Percentiles rank a stretch among this genome's conserved stretches.
Evolutionary conservation across 2,113 vertebrate genomes (phyloP).

Genomic region (Urocynchramus pylzowi): DNA sequence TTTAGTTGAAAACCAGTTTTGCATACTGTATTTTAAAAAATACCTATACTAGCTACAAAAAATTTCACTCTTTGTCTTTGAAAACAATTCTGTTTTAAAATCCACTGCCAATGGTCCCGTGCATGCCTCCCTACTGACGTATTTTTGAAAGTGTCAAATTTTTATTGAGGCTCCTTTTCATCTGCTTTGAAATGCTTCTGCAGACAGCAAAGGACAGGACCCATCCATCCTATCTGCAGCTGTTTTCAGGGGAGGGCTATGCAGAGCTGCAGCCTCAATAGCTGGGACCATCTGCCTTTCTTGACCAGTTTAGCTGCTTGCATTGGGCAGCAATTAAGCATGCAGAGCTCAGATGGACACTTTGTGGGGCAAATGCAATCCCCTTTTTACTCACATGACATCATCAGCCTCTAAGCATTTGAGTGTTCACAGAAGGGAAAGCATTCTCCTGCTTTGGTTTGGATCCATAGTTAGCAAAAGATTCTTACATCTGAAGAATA

Average conservation of each 20-base stretch:
- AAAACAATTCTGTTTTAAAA: neutral
- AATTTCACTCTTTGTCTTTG: neutral
- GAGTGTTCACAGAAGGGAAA: neutral
- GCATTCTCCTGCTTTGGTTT: neutral
- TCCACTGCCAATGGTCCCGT: neutral
- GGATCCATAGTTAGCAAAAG: neutral
- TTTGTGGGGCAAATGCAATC: neutral
- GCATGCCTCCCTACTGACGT: rapidly evolving
- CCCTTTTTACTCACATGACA: neutral
- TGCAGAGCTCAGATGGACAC: neutral
- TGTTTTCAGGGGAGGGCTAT: neutral
- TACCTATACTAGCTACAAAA: neutral
- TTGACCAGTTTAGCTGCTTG: neutral
- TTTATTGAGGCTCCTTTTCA: neutral
- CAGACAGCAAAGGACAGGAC: neutral
- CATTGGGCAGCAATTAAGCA: neutral
- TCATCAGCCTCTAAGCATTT: neutral
- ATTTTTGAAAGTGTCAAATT: neutral
- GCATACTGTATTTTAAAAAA: neutral
- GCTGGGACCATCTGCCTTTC: neutral
- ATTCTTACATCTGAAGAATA: neutral
- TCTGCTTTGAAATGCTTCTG: neutral
- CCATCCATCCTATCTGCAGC: neutral
- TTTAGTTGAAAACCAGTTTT: neutral
- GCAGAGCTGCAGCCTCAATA: neutral